Evolutionary conservation across 2,113 vertebrate species (phyloP).

Genomic region (Sarotherodon lohbergeri): DNA sequence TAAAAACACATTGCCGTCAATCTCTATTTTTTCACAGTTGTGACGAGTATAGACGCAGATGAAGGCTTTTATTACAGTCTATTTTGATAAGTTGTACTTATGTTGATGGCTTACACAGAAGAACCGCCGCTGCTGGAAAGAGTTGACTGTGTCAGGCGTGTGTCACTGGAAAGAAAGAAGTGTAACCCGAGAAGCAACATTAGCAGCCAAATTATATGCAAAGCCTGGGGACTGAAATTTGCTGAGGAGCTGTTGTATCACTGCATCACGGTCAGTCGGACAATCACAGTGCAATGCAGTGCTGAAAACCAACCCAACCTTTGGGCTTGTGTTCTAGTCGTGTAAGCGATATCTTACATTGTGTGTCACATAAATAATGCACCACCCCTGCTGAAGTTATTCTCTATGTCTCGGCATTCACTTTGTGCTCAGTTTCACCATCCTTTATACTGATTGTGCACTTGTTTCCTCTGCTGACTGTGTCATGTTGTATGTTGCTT

Average conservation of each 20-base stretch:
- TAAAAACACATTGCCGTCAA: background rate
- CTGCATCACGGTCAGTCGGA: background rate
- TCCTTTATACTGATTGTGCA: background rate
- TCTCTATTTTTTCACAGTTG: background rate
- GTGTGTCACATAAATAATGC: conserved; percentile 50
- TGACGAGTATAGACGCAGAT: background rate
- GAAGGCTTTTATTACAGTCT: conserved; percentile 7
- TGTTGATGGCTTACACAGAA: conserved; percentile 6
- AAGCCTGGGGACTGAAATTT: background rate
- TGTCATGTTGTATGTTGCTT: background rate
- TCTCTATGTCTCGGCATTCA: background rate
- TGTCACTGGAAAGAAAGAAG: conserved; percentile 24
- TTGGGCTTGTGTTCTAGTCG: conserved; percentile 1
- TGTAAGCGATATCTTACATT: conserved; percentile 44
- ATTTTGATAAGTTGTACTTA: conserved; percentile 17
- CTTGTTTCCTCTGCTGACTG: background rate
- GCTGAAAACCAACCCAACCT: conserved; percentile 24
- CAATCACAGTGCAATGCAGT: conserved; percentile 8
- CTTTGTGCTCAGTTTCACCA: background rate
- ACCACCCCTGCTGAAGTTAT: conserved; percentile 6
- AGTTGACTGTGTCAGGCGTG: background rate
- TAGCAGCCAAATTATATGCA: conserved; percentile 44
- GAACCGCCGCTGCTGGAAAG: conserved; percentile 11
- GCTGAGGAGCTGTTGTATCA: conserved; percentile 29
- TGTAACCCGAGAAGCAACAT: conserved; percentile 40